Evolutionary conservation across 1,140 invertebrate genomes (phyloP), one percentile per base, ranked within the genome.

Genomic region (Drosophila santomea): DNA sequence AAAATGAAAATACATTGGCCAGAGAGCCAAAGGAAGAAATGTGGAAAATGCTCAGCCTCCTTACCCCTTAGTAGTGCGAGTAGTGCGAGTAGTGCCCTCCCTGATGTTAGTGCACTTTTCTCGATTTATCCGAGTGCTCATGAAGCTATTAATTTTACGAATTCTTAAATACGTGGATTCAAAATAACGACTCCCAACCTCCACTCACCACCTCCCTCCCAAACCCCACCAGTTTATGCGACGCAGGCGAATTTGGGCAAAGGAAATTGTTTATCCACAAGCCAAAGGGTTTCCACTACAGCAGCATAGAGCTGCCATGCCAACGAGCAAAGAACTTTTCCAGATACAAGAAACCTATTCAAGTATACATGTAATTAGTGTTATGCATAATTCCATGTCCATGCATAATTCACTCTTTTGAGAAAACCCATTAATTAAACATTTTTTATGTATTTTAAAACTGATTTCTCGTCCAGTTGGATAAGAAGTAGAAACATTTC

Each of bases 1-100:
- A 72, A 80, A 80, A 80, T 76, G 66, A 76, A 80, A 81, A 75
- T 55, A 72, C 52, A 80, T 67, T 41, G 63, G 74, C 55, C 20
- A 52, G 54, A 52, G 54, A 45, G 8, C 28, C 28, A 48, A 44
- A 71, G 47, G 48, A 51, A 51, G 48, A 28, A 51, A 35, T 51
- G 25, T 32, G 25, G 38, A 50, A 52, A 10, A 36, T 52, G 28
- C 35, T 20, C 50, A 44, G 12, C 17, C 47, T 48, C 39, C 38
- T 8, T 10, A 25, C 54, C 3, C 38, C 38, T 39, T 3, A 0
- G 32, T 32, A 8, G 32, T 32, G 32, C 7, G 32, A 0, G 32
- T 32, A 8, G 32, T 32, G 32, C 7, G 32, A 32, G 32, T 32
- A 3, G 32, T 10, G 32, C 7, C 32, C 32, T 32, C 7, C 32